Conservation (phyloP, 2,888 invertebrate genomes). For the Cotesia congregata region DNA sequence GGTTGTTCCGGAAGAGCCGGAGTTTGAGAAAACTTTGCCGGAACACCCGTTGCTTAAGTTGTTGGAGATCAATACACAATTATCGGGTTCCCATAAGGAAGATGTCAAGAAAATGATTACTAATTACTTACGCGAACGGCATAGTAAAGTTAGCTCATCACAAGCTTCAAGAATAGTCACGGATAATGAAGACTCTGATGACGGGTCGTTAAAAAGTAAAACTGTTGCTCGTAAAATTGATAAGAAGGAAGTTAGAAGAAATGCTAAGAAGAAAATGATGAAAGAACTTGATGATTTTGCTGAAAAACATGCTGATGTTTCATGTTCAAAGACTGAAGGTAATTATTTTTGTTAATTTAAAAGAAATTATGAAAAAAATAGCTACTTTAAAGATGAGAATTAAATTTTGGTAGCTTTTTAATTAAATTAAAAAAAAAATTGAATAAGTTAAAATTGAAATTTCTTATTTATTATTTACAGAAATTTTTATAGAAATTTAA, state of each 20-base stretch:
- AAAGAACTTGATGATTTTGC: conserved; percentile 47
- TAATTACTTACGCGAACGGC: conserved; percentile 68
- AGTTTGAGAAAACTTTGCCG: conserved; percentile 32
- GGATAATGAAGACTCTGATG: not conserved
- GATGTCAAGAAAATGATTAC: conserved; percentile 71
- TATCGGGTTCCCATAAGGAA: conserved; percentile 75
- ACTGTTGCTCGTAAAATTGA: not conserved
- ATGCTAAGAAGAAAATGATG: conserved; percentile 25
- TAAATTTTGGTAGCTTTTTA: too few relatives aligned
- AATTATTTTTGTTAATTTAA: not conserved
- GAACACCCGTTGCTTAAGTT: conserved; percentile 70
- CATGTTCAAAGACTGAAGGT: conserved; percentile 22
- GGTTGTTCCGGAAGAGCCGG: conserved; percentile 50
- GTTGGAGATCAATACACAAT: conserved; percentile 70
- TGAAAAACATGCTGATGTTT: conserved; percentile 37
- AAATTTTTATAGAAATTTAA: too few relatives aligned
- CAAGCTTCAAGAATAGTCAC: not conserved
- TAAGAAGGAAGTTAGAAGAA: not conserved
- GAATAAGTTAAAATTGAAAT: too few relatives aligned
- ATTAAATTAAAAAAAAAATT: too few relatives aligned
- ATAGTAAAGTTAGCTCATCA: not conserved
- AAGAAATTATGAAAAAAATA: not conserved
- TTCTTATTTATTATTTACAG: too few relatives aligned
- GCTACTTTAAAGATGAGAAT: too few relatives aligned
- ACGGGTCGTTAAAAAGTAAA: not conserved